Evolutionary conservation across 2,888 invertebrate genomes (phyloP).

Genomic region (Siphonodentalium dalli): DNA sequence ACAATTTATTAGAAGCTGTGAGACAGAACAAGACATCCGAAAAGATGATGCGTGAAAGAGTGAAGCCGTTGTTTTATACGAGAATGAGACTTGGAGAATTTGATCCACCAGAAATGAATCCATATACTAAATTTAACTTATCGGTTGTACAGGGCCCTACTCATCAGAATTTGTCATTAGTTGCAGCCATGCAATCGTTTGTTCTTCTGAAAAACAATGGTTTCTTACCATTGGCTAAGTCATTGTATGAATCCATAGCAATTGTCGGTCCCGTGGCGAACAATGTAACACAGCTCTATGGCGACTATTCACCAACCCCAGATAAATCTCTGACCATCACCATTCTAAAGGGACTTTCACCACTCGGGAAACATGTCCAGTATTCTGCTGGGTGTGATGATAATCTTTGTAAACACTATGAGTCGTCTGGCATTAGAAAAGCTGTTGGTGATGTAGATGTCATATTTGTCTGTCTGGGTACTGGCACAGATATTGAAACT

Average conservation of each 20-base stretch:
- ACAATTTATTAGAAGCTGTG: constrained; percentile 18
- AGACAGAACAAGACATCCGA: constrained; percentile 22
- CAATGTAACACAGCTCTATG: constrained; percentile 47
- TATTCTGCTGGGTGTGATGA: constrained; percentile 46
- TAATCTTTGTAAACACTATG: constrained; percentile 43
- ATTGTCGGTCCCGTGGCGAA: constrained; percentile 60
- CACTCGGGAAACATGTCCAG: constrained; percentile 30
- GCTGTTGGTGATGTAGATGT: constrained; percentile 46
- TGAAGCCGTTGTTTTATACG: constrained; percentile 40
- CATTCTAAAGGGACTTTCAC: constrained; percentile 41
- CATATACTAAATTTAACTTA: constrained; percentile 24
- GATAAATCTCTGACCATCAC: constrained; percentile 43
- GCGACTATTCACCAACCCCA: constrained; percentile 49
- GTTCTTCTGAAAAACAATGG: constrained; percentile 48
- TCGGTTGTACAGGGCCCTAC: constrained; percentile 27
- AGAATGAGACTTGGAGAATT: constrained; percentile 47
- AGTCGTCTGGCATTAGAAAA: constrained; percentile 26
- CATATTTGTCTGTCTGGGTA: constrained; percentile 55
- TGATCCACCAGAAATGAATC: constrained; percentile 36
- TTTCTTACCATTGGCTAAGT: constrained; percentile 28
- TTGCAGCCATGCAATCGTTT: constrained; percentile 45
- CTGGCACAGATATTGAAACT: constrained; percentile 46
- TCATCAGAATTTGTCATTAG: constrained; percentile 38
- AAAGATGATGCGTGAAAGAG: constrained; percentile 21
- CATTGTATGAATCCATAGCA: constrained; percentile 31